Evolutionary conservation across 2,888 invertebrate species (phyloP).

Genomic region (Trachelus troglodyta): DNA sequence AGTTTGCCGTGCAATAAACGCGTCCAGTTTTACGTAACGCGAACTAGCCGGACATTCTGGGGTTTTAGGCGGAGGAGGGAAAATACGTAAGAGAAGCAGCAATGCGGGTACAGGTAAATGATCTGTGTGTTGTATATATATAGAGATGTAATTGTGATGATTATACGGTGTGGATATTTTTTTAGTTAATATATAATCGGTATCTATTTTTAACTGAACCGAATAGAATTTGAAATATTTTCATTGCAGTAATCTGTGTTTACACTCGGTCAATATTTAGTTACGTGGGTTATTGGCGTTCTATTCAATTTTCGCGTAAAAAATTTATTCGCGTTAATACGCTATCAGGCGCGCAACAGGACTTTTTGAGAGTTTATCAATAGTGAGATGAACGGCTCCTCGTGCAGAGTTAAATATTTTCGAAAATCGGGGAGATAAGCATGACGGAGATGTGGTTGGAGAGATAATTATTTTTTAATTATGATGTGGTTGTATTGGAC

Average conservation of each 20-base stretch:
- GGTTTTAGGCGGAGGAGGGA: not conserved
- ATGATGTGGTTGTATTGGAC: slow-evolving; percentile 2
- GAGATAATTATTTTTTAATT: not conserved
- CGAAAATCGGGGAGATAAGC: no score
- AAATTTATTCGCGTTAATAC: not conserved
- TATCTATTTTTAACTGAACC: not conserved
- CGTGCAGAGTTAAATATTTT: not conserved
- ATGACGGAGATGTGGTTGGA: no score
- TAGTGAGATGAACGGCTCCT: no score
- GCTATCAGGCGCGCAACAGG: no score
- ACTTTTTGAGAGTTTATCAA: not conserved
- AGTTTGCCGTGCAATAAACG: slow-evolving; percentile 63
- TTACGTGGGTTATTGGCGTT: not conserved
- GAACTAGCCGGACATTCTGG: not conserved
- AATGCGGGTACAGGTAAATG: not conserved
- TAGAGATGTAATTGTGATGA: not conserved
- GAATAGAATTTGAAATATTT: not conserved
- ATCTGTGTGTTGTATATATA: not conserved
- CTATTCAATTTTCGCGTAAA: not conserved
- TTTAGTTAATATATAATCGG: not conserved
- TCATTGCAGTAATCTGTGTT: not conserved
- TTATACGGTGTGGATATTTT: not conserved
- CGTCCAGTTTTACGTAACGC: slow-evolving; percentile 60
- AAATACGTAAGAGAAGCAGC: not conserved
- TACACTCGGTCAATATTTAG: not conserved